Percentiles rank a stretch among this genome's conserved stretches.
phyloP scores from a whole-genome alignment of 1,140 invertebrate genomes.

The Pseudoatta argentina region DNA sequence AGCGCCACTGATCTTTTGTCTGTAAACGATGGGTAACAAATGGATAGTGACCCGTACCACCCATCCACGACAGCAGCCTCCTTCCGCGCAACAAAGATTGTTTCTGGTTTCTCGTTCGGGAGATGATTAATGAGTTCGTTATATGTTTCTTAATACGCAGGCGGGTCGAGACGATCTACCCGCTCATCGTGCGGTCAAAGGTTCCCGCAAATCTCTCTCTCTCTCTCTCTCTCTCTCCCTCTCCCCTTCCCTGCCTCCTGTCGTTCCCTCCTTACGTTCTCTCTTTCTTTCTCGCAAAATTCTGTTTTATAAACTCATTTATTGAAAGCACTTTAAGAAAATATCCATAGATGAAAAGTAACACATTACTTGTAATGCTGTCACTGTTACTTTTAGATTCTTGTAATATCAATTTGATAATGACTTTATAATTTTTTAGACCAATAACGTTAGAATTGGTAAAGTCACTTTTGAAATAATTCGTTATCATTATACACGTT shows the following conservation, averaged over 20 bases:
- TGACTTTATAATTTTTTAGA: too few species aligned
- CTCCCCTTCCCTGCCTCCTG: too few species aligned
- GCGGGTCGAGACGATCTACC: slow-evolving; percentile 2
- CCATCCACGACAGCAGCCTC: slow-evolving; percentile 9
- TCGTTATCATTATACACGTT: too few species aligned
- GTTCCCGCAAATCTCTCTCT: slow-evolving; percentile 16
- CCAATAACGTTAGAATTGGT: too few species aligned
- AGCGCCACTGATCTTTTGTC: slow-evolving; percentile 59
- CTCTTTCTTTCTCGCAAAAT: neutral
- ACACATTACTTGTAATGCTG: too few species aligned
- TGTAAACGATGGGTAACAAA: slow-evolving; percentile 77
- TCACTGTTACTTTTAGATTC: too few species aligned
- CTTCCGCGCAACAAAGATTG: slow-evolving; percentile 33
- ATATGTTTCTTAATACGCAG: slow-evolving; percentile 66
- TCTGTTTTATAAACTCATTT: neutral
- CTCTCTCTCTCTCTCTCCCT: neutral
- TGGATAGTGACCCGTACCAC: slow-evolving; percentile 63
- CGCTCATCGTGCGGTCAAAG: slow-evolving; percentile 25
- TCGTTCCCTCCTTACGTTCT: too few species aligned
- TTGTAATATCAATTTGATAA: too few species aligned
- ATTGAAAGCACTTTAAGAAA: neutral
- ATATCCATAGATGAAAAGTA: neutral
- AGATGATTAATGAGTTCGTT: slow-evolving; percentile 76
- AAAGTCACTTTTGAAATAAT: too few species aligned
- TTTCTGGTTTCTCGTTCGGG: slow-evolving; percentile 52